Base-by-base conservation (phyloP, 2,113 vertebrate genomes). In the Actenoides lindsayi region DNA sequence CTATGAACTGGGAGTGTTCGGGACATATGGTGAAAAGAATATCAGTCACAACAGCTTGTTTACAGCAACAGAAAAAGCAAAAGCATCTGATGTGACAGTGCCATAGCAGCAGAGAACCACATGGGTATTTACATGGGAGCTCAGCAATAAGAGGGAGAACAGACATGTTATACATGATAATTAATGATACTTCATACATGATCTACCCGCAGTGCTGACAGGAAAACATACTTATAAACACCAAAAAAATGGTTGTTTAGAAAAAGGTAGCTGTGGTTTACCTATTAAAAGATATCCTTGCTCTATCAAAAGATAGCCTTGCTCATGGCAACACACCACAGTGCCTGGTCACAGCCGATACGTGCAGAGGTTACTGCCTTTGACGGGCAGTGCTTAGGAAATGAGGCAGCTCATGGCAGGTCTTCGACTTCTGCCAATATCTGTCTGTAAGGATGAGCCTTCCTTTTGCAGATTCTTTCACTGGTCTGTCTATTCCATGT, bases 11-110 rank as follows among this genome's bases (percentile, higher is more conserved):
- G 96, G 96, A 97, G 96, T 87, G 89, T 92, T 94, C 65, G 53
- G 71, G 94, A 95, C 87, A 93, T 56, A 95, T 46, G 91, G 69
- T 82, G 59, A 89, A 94, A 91, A 95, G 77, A 94, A 76, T 89
- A 91, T 91, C 93, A 91, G 93, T 95, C 95, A 94, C 83, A 93
- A 96, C 87, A 90, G 90, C 93, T 94, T 97, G 95, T 97, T 97
- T 96, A 97, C 87, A 95, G 83, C 81, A 94, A 53, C 2, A 84
- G 89, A 71, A 92, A 83, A 92, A 85, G 62, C 73, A 93, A 82
- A 92, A 91, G 84, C 87, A 96, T 94, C 74, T 91, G 77, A 69
- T 80, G 24, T 41, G 63, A 77, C 33, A 83, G 88, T 78, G 51
- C 69, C 35, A 14, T 16, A 75, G 56, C 35, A 83, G 78, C 42